These are phyloP conservation scores for Pecten maximus DNA, from an alignment of 2,888 invertebrate genomes.

Conservation along the genomic window DNA sequence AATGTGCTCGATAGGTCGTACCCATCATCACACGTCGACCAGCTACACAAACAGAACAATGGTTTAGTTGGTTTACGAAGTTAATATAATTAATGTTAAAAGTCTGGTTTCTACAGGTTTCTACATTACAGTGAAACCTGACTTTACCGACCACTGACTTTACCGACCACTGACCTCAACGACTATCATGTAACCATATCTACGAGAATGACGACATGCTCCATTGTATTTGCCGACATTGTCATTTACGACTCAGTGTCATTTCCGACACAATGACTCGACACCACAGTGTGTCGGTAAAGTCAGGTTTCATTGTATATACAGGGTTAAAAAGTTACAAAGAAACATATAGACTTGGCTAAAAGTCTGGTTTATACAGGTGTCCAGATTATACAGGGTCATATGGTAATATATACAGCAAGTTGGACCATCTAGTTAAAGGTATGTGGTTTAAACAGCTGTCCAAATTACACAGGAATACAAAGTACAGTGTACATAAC, in stretches of 20 bases:
- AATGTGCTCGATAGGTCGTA: background rate
- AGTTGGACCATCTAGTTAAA: no score
- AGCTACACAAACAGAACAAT: slow-evolving; percentile 3
- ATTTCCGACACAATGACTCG: no score
- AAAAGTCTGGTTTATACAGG: background rate
- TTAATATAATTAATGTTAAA: no score
- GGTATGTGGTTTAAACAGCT: background rate
- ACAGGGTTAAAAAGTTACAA: no score
- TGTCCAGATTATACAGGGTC: background rate
- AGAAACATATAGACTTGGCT: background rate
- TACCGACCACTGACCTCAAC: background rate
- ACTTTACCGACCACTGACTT: background rate
- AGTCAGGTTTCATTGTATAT: no score
- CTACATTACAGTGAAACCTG: background rate
- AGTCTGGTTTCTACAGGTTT: background rate
- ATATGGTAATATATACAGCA: background rate
- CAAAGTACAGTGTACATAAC: background rate
- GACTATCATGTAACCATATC: no score
- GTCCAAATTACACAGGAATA: background rate
- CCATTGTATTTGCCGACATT: no score
- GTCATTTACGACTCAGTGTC: no score
- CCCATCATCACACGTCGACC: background rate
- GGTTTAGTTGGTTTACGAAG: background rate
- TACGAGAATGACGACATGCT: no score
- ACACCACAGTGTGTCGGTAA: no score